Conservation (phyloP, 2,888 invertebrate species). For the Neoitamus cyanurus region DNA sequence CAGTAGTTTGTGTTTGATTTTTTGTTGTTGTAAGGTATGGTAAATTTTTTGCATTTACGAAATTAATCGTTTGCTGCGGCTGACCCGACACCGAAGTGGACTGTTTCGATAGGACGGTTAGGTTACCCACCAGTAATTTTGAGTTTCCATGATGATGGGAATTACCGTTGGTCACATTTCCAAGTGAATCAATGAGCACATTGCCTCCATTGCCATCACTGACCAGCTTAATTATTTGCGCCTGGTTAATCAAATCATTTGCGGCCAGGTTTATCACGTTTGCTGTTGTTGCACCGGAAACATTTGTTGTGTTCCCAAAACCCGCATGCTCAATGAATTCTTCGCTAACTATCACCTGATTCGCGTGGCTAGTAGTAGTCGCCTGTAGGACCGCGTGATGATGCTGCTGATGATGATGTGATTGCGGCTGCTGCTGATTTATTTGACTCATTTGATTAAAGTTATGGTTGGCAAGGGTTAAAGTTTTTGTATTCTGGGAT, state of each 20-base stretch:
- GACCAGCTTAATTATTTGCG: conserved; percentile 65
- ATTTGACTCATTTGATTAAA: conserved; percentile 54
- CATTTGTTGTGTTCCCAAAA: conserved; percentile 48
- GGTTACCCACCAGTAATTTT: conserved; percentile 64
- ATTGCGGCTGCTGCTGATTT: conserved; percentile 54
- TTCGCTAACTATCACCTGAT: conserved; percentile 61
- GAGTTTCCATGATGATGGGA: conserved; percentile 55
- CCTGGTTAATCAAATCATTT: conserved; percentile 62
- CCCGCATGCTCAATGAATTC: conserved; percentile 57
- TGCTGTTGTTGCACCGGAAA: conserved; percentile 51
- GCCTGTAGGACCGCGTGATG: conserved; percentile 46
- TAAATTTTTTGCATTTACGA: conserved; percentile 60
- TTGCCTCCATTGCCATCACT: conserved; percentile 64
- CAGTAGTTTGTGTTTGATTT: conserved; percentile 53
- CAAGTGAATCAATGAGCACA: conserved; percentile 62
- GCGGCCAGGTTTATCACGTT: conserved; percentile 53
- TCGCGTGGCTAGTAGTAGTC: not conserved
- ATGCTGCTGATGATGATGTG: conserved; percentile 37
- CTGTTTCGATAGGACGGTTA: conserved; percentile 62
- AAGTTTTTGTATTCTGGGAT: conserved; percentile 40
- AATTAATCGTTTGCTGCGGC: conserved; percentile 59
- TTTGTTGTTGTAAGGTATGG: conserved; percentile 60
- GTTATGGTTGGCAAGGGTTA: conserved; percentile 46
- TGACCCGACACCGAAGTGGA: conserved; percentile 51
- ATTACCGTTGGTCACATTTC: conserved; percentile 53